Evolutionary conservation across 2,888 invertebrate genomes (phyloP).

Genomic region (Phortica magna): DNA sequence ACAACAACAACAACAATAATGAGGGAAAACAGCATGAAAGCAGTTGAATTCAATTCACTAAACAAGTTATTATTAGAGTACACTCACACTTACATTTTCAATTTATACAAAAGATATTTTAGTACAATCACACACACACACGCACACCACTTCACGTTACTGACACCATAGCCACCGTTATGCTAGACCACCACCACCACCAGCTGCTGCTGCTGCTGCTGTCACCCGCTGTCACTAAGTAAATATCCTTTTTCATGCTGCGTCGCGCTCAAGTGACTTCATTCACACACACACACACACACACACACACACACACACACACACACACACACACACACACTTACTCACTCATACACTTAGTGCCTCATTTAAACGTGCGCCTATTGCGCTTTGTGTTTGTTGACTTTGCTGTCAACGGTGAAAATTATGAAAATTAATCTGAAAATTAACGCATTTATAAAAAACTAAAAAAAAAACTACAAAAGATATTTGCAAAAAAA

Average conservation of each 20-base stretch:
- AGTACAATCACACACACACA: neutral
- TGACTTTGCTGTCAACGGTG: slow-evolving; percentile 30
- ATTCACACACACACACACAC: neutral
- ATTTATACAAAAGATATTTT: neutral
- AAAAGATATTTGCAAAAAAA: neutral
- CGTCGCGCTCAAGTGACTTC: slow-evolving; percentile 17
- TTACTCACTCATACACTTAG: neutral
- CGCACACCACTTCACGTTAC: neutral
- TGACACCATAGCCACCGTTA: neutral
- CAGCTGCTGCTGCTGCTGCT: too few species aligned
- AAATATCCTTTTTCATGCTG: slow-evolving; percentile 32
- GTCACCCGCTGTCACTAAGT: slow-evolving; percentile 22
- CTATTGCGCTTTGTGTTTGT: neutral
- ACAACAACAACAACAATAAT: neutral
- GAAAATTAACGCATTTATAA: slow-evolving; percentile 59
- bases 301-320: neutral
- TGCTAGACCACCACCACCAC: neutral
- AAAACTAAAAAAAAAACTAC: neutral
- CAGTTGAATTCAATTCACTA: slow-evolving; percentile 14
- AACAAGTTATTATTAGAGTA: slow-evolving; percentile 21
- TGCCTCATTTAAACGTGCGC: neutral
- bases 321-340: neutral
- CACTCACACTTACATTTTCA: neutral
- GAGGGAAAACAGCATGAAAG: slow-evolving; percentile 7
- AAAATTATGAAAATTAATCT: slow-evolving; percentile 63